phyloP scores from a whole-genome alignment of 2,113 vertebrate species.

The Daphoenositta chrysoptera region DNA sequence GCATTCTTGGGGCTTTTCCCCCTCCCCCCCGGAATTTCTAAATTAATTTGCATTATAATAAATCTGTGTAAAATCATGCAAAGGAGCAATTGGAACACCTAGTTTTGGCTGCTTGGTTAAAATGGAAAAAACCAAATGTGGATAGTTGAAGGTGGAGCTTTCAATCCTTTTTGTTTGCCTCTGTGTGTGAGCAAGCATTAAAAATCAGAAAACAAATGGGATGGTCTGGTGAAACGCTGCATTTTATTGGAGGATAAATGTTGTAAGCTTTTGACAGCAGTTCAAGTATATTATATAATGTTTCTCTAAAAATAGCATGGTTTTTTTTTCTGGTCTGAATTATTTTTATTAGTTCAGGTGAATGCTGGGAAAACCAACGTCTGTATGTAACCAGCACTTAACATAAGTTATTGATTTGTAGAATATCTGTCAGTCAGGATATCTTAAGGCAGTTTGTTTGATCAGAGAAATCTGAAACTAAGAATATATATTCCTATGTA shows the following conservation, averaged over 20 bases:
- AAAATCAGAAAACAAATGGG: not conserved
- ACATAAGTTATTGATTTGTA: not conserved
- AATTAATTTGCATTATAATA: not conserved
- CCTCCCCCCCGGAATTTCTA: not conserved
- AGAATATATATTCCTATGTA: not conserved
- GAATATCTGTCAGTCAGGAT: not conserved
- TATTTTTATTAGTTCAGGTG: not conserved
- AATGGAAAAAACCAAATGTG: not conserved
- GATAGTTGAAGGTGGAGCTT: not conserved
- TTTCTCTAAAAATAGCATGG: constrained; percentile 22
- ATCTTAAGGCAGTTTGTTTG: not conserved
- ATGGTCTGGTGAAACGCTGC: not conserved
- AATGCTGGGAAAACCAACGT: not conserved
- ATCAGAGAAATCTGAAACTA: not conserved
- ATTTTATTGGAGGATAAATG: not conserved
- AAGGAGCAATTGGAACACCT: not conserved
- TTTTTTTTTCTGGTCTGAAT: not conserved
- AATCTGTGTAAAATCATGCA: not conserved
- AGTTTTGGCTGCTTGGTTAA: not conserved
- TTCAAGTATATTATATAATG: constrained; percentile 13
- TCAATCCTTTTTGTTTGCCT: not conserved
- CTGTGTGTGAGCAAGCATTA: not conserved
- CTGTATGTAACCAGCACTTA: not conserved
- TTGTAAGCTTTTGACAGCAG: constrained; percentile 12
- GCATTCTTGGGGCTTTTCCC: no score